A percentile compares a stretch with the other conserved stretches of the same genome.
Evolutionary conservation across 2,113 vertebrate genomes (phyloP).

Genomic region (Odontophorus gujanensis): DNA sequence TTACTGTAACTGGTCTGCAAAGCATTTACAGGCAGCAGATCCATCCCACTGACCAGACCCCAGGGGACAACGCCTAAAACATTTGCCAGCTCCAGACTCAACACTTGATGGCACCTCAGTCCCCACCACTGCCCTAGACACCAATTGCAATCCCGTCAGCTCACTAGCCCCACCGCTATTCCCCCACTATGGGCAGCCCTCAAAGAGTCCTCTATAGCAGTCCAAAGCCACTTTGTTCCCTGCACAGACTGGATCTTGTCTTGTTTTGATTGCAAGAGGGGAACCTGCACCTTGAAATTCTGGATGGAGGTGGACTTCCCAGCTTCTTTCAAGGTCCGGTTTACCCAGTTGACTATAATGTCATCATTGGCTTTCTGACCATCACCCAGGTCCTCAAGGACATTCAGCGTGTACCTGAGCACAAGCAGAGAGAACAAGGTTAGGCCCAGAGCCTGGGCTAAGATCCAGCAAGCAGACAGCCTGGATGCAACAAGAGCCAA

Average conservation of each 20-base stretch:
- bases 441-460: not conserved
- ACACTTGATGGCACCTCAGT: not conserved
- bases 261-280: not conserved
- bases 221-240: not conserved
- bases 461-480: not conserved
- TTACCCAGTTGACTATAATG: constrained; percentile 93
- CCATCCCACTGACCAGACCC: not conserved
- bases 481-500: not conserved
- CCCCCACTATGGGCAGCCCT: rapidly evolving
- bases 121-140: not conserved
- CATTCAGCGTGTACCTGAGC: constrained; percentile 90
- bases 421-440: not conserved
- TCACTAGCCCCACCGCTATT: not conserved
- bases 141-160: not conserved
- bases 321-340: constrained; percentile 86
- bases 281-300: constrained; percentile 88
- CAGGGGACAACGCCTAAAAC: not conserved
- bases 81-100: not conserved
- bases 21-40: not conserved
- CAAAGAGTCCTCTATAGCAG: not conserved
- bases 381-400: constrained; percentile 89
- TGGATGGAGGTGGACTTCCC: constrained; percentile 90
- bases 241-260: not conserved
- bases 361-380: constrained; percentile 93
- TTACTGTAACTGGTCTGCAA: not conserved